phyloP scores from a whole-genome alignment of 2,113 vertebrate genomes.

The Prolemur simus region DNA sequence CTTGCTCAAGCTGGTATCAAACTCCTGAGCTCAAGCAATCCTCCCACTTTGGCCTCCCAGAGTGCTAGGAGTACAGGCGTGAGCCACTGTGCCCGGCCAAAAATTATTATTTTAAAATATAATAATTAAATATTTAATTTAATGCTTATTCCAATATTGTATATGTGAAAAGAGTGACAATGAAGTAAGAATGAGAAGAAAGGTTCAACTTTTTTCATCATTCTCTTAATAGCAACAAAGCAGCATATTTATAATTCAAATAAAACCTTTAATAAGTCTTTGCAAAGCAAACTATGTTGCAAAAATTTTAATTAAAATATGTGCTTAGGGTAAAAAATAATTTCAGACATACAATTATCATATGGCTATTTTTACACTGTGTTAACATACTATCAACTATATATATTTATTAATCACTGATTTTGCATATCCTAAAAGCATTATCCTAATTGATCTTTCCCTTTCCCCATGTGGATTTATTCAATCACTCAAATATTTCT shows the following conservation, averaged over 20 bases:
- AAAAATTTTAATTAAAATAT: not conserved
- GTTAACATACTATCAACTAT: no score
- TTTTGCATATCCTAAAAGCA: not conserved
- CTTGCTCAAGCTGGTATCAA: no score
- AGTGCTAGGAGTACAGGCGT: no score
- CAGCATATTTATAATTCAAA: not conserved
- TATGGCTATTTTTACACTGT: not conserved
- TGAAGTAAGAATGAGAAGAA: not conserved
- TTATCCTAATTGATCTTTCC: not conserved
- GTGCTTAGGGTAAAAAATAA: not conserved
- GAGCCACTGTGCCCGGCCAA: not conserved
- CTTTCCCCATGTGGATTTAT: not conserved
- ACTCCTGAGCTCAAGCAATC: no score
- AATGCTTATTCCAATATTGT: not conserved
- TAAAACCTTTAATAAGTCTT: not conserved
- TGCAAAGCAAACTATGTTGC: not conserved
- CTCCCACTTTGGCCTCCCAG: no score
- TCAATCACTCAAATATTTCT: not conserved
- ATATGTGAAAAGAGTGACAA: not conserved
- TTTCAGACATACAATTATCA: not conserved
- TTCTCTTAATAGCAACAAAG: not conserved
- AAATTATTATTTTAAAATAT: not conserved
- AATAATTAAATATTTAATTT: no score
- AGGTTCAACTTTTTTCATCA: not conserved
- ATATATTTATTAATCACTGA: not conserved